These are phyloP conservation scores for Nannobrachium achirus DNA, from an alignment of 2,113 vertebrate species.

Conservation along the genomic window DNA sequence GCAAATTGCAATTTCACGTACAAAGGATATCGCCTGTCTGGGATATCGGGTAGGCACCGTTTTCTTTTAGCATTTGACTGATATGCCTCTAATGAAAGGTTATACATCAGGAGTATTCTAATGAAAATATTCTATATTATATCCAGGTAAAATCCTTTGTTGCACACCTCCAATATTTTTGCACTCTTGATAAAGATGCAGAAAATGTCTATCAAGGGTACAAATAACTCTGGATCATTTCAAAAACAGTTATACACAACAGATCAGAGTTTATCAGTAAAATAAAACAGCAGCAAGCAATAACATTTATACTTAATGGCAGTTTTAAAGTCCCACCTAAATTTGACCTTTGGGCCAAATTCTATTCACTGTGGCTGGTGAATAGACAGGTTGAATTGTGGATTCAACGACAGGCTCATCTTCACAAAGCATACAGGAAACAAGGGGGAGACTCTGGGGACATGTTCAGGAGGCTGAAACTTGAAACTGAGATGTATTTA, in stretches of 20 bases:
- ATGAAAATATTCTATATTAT: background rate
- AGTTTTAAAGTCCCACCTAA: background rate
- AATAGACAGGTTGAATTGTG: background rate
- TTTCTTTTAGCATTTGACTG: background rate
- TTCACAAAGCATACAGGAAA: background rate
- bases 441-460: background rate
- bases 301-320: background rate
- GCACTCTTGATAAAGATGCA: no score
- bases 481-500: background rate
- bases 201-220: no score
- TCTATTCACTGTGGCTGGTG: background rate
- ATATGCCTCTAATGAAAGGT: conserved; percentile 2
- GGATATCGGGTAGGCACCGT: background rate
- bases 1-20: no score
- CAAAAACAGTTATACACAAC: no score
- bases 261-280: background rate
- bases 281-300: background rate
- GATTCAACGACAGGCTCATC: conserved; percentile 2
- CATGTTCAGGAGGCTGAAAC: conserved; percentile 20
- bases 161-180: no score
- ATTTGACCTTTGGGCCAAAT: conserved; percentile 1
- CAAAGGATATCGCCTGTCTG: background rate
- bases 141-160: no score
- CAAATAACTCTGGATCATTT: no score
- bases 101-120: background rate